Evolutionary conservation across 1,140 invertebrate genomes (phyloP).

Genomic region (Euwallacea similis): DNA sequence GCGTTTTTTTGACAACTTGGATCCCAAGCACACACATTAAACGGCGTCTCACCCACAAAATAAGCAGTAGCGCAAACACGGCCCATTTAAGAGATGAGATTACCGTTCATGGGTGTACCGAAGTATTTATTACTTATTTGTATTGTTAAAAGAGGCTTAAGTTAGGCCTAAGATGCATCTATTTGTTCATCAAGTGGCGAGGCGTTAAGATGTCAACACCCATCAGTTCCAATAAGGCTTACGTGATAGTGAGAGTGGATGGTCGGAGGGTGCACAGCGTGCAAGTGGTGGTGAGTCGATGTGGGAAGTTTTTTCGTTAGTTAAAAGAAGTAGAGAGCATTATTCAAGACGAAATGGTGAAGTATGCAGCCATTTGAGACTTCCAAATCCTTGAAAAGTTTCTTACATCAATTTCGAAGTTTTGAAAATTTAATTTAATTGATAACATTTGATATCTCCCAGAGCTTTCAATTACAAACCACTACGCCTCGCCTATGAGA

Average conservation of each 20-base stretch:
- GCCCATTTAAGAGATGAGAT: slow-evolving; percentile 10
- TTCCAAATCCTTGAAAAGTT: neutral
- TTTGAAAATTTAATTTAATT: no score
- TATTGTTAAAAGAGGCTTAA: slow-evolving; percentile 20
- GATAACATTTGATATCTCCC: no score
- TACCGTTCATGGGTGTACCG: slow-evolving; percentile 3
- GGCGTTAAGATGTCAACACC: slow-evolving; percentile 8
- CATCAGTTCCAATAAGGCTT: neutral
- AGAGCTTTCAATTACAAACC: no score
- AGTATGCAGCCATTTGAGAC: neutral
- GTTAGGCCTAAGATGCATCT: slow-evolving; percentile 9
- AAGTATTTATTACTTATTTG: slow-evolving; percentile 21
- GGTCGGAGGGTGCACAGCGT: neutral
- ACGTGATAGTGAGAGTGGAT: slow-evolving; percentile 7
- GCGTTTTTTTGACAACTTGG: neutral
- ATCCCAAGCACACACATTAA: neutral
- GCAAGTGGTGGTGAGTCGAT: neutral
- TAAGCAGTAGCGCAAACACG: slow-evolving; percentile 4
- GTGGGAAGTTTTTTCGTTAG: neutral
- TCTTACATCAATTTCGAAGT: no score
- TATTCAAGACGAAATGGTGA: neutral
- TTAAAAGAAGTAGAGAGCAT: neutral
- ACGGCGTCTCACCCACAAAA: neutral
- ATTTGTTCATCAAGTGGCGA: slow-evolving; percentile 13
- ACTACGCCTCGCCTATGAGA: no score